Conservation (phyloP, 2,113 vertebrate genomes). For the Chlamydotis undulata region DNA sequence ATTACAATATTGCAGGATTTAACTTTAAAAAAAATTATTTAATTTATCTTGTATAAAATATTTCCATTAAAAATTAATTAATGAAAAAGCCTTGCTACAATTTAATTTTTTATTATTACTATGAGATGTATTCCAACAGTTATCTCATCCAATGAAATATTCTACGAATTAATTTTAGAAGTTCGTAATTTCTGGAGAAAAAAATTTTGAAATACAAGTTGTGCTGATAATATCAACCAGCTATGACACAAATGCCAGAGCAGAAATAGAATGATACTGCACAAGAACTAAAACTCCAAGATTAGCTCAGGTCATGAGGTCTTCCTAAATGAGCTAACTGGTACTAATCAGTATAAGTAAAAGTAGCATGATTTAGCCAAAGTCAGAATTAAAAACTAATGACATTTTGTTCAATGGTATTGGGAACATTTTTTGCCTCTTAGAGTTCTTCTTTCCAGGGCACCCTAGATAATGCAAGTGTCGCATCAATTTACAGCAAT, state of each 20-base stretch:
- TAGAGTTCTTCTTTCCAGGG: neutral
- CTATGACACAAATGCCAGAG: neutral
- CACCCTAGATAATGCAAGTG: neutral
- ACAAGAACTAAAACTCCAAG: neutral
- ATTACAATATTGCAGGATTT: neutral
- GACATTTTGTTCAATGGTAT: neutral
- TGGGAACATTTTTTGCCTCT: neutral
- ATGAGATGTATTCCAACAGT: neutral
- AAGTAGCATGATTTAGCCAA: neutral
- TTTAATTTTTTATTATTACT: neutral
- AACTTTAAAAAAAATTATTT: neutral
- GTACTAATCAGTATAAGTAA: neutral
- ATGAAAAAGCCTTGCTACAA: neutral
- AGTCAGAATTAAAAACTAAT: neutral
- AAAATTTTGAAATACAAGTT: neutral
- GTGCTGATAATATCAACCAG: neutral
- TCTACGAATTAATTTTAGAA: neutral
- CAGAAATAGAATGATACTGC: neutral
- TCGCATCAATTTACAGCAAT: neutral
- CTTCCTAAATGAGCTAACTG: neutral
- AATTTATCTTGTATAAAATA: neutral
- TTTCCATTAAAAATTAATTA: neutral
- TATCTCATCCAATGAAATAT: neutral
- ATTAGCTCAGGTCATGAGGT: neutral
- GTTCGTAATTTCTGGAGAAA: neutral